A percentile compares a stretch with the other conserved stretches of the same genome.
phyloP scores from a whole-genome alignment of 2,888 invertebrate genomes.

The Hofmannophila pseudospretella region DNA sequence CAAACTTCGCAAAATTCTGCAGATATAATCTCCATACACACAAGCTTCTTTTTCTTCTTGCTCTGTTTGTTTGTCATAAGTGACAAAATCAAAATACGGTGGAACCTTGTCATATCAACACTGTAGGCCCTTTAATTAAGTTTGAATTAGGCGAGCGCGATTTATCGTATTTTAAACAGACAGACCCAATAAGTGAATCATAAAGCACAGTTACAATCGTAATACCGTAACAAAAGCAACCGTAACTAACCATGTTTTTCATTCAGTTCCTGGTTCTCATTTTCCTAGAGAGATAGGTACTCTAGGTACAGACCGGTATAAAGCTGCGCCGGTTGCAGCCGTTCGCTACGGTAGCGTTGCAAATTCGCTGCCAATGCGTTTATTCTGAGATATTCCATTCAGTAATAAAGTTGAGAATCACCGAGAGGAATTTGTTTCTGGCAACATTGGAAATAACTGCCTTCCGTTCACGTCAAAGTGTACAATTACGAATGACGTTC shows the following conservation, averaged over 20 bases:
- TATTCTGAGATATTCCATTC: background rate
- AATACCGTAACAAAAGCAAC: background rate
- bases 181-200: too few species aligned
- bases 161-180: too few species aligned
- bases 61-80: too few species aligned
- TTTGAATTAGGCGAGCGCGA: too few species aligned
- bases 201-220: background rate
- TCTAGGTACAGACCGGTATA: background rate
- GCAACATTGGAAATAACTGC: slow-evolving; percentile 9
- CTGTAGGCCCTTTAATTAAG: too few species aligned
- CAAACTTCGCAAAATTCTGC: too few species aligned
- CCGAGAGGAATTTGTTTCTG: slow-evolving; percentile 9
- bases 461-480: slow-evolving; percentile 19
- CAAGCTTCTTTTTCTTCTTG: too few species aligned
- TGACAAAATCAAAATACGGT: too few species aligned
- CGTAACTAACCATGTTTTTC: slow-evolving; percentile 1
- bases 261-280: background rate
- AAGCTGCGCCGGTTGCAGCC: background rate
- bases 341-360: slow-evolving; percentile 11
- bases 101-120: too few species aligned
- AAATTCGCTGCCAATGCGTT: slow-evolving; percentile 11
- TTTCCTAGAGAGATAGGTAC: background rate
- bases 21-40: too few species aligned
- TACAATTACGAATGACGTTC: slow-evolving; percentile 2
- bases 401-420: slow-evolving; percentile 1